Conservation (phyloP, 2,888 invertebrate species). For the Synanthedon formicaeformis region DNA sequence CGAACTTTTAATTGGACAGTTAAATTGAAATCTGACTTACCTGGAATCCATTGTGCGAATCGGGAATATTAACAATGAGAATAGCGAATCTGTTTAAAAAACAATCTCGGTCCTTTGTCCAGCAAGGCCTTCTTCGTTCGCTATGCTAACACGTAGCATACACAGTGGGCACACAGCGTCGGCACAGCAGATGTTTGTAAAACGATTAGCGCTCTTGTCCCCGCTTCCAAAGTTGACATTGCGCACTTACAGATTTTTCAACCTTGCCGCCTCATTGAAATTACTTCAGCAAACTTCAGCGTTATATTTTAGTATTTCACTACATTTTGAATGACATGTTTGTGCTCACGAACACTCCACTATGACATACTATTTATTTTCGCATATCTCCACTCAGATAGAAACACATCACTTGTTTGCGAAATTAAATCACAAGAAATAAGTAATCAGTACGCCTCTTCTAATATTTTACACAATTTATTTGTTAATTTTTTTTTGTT, state of each 20-base stretch:
- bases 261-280: constrained; percentile 40
- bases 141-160: constrained; percentile 48
- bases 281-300: constrained; percentile 38
- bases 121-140: constrained; percentile 34
- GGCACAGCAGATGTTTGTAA: constrained; percentile 52
- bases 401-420: constrained; percentile 3
- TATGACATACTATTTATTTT: constrained; percentile 13
- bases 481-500: too few relatives aligned
- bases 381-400: constrained; percentile 9
- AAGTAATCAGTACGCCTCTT: neutral
- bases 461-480: neutral
- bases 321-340: constrained; percentile 24
- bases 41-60: constrained; percentile 49
- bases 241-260: constrained; percentile 58
- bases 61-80: constrained; percentile 15
- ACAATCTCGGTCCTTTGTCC: constrained; percentile 40
- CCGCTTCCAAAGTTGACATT: constrained; percentile 59
- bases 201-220: constrained; percentile 58
- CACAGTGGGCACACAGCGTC: constrained; percentile 38
- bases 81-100: constrained; percentile 23
- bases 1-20: too few relatives aligned
- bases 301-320: constrained; percentile 25
- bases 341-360: constrained; percentile 16
- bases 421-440: neutral
- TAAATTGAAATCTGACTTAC: constrained; percentile 15